Percentiles rank a stretch among this genome's conserved stretches.
Conservation (phyloP, 23 tunicate genomes). For the Pegea sp. region DNA sequence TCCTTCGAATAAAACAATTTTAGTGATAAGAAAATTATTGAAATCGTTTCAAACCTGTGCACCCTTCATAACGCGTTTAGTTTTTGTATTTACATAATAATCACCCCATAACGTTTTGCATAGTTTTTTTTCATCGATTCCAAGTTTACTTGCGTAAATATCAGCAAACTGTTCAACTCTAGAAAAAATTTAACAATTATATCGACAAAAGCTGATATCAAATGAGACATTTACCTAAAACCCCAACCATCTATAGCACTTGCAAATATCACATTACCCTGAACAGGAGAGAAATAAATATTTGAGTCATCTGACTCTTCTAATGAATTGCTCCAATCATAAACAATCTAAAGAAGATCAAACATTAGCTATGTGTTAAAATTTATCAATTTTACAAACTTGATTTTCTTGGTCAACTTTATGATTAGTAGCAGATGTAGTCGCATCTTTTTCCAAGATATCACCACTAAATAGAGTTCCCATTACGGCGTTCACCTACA, state of each 20-base stretch:
- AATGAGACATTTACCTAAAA: too few relatives aligned
- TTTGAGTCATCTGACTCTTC: slow-evolving; percentile 73
- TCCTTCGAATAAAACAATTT: slow-evolving; percentile 15
- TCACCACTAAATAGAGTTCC: slow-evolving; percentile 91
- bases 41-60: slow-evolving; percentile 44
- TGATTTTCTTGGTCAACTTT: too few relatives aligned
- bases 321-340: slow-evolving; percentile 91
- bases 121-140: slow-evolving; percentile 30
- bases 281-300: slow-evolving; percentile 75
- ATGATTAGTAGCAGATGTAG: too few relatives aligned
- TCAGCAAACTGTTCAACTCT: slow-evolving; percentile 76
- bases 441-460: slow-evolving; percentile 51
- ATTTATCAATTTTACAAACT: too few relatives aligned
- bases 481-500: slow-evolving; percentile 82
- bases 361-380: background rate
- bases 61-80: slow-evolving; percentile 59
- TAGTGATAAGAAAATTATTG: too few relatives aligned
- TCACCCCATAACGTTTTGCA: slow-evolving; percentile 92
- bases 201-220: too few relatives aligned
- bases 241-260: slow-evolving; percentile 98
- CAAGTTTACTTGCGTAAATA: slow-evolving; percentile 63
- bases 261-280: slow-evolving; percentile 92
- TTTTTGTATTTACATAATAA: slow-evolving; percentile 75
- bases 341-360: slow-evolving; percentile 12
- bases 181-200: background rate